Base-by-base conservation (phyloP, 2,113 vertebrate species). In the Callithrix jacchus region DNA sequence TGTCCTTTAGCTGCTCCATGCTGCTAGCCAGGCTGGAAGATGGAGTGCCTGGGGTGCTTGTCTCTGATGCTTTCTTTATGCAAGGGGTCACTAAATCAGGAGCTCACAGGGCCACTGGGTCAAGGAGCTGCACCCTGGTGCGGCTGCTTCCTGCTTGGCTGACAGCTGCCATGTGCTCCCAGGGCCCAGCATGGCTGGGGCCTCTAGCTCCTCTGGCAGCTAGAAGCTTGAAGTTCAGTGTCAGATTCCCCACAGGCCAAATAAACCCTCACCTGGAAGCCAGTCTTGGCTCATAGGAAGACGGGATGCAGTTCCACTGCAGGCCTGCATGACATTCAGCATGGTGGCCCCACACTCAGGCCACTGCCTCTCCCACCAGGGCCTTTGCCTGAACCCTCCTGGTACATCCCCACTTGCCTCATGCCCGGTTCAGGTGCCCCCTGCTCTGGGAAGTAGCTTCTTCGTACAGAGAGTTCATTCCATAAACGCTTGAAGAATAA, bases 41-140 rank as follows among this genome's bases (percentile, higher is more conserved):
- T 4, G 6, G 0, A 3, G 0, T 32, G 42, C 56, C 35, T 0
- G 1, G 16, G 42, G 21, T 21, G 64, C 64, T 42, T 1, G 2
- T 4, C 17, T 54, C 86, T 30, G 42, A 20, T 35, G 12, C 58
- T 47, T 37, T 18, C 21, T 40, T 37, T 61, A 17, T 37, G 45
- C n/a, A 35, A 0, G 54, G 40, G 20, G 9, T 70, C 64, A 42
- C 32, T 37, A 37, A 23, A 76, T 45, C 70, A 23, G 18, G n/a
- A 12, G 21, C 49, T 45, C 18, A 5, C 0, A 0, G 23, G 6
- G 27, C 8, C 58, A 10, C 2, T 11, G 1, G 3, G 66, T 42
- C 23, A 20, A 20, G 32, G 40, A 68, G 47, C 8, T 12, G 4
- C 1, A 1, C 49, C 42, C 71, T 49, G 49, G 73, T 20, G 21